Percentiles rank a stretch among this genome's conserved stretches.
Evolutionary conservation across 2,113 vertebrate genomes (phyloP).

Genomic region (Stigmatopora argus): DNA sequence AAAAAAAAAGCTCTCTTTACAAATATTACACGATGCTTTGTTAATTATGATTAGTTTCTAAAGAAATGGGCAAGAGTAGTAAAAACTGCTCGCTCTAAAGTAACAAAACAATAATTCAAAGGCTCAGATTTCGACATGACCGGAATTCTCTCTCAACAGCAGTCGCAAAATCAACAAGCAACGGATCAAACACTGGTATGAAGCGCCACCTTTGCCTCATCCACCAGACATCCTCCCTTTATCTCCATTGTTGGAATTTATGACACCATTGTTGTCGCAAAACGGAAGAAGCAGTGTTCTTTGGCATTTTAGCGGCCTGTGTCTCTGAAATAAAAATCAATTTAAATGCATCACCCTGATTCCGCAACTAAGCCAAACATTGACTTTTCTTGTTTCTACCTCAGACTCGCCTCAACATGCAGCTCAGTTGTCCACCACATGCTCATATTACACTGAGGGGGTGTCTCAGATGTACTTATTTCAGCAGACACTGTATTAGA

Average conservation of each 20-base stretch:
- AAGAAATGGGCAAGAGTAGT: not conserved
- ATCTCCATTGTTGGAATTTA: not conserved
- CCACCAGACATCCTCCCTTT: not conserved
- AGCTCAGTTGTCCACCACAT: constrained; percentile 28
- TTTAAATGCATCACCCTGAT: constrained; percentile 2
- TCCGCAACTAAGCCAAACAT: constrained; percentile 13
- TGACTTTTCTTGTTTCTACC: constrained; percentile 25
- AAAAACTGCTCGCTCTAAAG: not conserved
- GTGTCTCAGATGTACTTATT: constrained; percentile 10
- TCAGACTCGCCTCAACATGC: constrained; percentile 15
- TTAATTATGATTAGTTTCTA: too few relatives aligned
- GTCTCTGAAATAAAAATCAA: not conserved
- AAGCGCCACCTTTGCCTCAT: not conserved
- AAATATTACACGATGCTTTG: too few relatives aligned
- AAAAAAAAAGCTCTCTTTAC: too few relatives aligned
- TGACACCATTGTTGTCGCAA: constrained; percentile 3
- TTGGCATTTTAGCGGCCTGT: not conserved
- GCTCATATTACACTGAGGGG: constrained; percentile 7
- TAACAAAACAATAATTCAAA: not conserved
- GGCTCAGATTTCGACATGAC: not conserved
- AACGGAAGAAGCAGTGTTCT: not conserved
- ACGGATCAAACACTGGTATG: not conserved
- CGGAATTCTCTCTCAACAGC: not conserved
- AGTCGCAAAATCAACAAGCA: not conserved
- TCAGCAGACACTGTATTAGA: not conserved